Percentiles rank a stretch among this genome's conserved stretches.
These are phyloP conservation scores for Bradypodion ventrale DNA, from an alignment of 2,797 vertebrate species.

Conservation along the genomic window DNA sequence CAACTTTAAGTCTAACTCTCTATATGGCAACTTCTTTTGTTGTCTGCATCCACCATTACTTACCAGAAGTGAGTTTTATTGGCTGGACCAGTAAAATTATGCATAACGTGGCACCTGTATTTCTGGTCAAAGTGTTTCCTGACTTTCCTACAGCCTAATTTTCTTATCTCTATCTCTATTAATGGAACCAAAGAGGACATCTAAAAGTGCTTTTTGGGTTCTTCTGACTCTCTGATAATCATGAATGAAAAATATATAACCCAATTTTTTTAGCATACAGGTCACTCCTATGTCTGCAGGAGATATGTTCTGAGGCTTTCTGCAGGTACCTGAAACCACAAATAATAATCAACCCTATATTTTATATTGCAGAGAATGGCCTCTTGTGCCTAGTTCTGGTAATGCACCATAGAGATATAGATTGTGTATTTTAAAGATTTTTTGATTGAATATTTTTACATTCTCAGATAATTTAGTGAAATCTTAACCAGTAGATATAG, in stretches of 20 bases:
- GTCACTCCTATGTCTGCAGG: too few relatives aligned
- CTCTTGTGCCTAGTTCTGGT: too few relatives aligned
- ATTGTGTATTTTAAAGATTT: too few relatives aligned
- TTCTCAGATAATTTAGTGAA: too few relatives aligned
- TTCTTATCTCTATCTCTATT: not conserved
- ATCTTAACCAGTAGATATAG: too few relatives aligned
- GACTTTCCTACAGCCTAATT: not conserved
- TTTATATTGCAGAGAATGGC: too few relatives aligned
- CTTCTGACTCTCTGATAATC: not conserved
- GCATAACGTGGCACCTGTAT: not conserved
- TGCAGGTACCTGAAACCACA: too few relatives aligned
- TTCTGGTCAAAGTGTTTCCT: not conserved
- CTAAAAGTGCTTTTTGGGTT: constrained; percentile 17
- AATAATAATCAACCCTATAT: too few relatives aligned
- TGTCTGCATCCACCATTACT: not conserved
- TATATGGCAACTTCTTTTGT: not conserved
- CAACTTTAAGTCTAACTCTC: not conserved
- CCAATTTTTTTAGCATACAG: too few relatives aligned
- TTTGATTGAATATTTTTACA: too few relatives aligned
- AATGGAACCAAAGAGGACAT: not conserved
- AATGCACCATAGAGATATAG: too few relatives aligned
- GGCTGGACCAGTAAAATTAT: not conserved
- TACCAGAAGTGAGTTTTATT: not conserved
- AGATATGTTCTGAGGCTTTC: too few relatives aligned
- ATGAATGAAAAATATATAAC: constrained; percentile 16